A percentile compares a stretch with the other conserved stretches of the same genome.
Conservation (phyloP, 1,140 invertebrate species). For the Drosophila gunungcola region DNA sequence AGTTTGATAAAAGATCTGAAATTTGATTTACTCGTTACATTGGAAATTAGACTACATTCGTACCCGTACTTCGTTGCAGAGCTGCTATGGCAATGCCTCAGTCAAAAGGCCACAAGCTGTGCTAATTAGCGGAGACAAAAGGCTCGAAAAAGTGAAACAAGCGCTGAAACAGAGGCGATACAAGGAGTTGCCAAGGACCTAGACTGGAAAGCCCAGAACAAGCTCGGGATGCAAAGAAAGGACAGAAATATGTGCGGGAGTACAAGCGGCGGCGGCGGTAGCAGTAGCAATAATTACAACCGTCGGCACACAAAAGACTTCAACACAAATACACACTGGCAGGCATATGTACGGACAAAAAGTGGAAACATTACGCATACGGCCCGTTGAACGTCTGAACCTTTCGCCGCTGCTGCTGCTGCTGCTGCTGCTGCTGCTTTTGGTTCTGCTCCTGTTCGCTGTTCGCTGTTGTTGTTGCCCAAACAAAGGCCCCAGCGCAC, state of each 20-base stretch:
- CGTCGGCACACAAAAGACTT: conserved; percentile 70
- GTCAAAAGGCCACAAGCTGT: conserved; percentile 51
- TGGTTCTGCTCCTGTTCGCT: conserved; percentile 5
- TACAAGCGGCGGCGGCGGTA: neutral
- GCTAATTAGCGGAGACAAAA: conserved; percentile 74
- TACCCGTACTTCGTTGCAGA: neutral
- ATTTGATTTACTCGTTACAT: neutral
- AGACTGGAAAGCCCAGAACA: conserved; percentile 20
- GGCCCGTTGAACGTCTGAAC: conserved; percentile 60
- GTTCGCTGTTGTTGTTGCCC: conserved; percentile 42
- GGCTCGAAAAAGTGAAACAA: conserved; percentile 37
- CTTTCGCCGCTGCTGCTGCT: conserved; percentile 49
- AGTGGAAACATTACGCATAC: conserved; percentile 73
- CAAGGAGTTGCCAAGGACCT: conserved; percentile 5
- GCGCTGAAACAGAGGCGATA: conserved; percentile 4
- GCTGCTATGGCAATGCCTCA: neutral
- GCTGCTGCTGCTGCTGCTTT: conserved; percentile 22
- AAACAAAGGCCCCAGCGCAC: conserved; percentile 58
- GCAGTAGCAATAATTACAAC: conserved; percentile 75
- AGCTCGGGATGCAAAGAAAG: conserved; percentile 19
- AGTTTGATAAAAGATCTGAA: neutral
- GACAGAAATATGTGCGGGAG: conserved; percentile 26
- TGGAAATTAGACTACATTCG: neutral
- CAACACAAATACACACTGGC: conserved; percentile 37
- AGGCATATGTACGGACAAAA: conserved; percentile 38